phyloP scores from a whole-genome alignment of 2,797 vertebrate genomes.

The Hoplostethus atlanticus region DNA sequence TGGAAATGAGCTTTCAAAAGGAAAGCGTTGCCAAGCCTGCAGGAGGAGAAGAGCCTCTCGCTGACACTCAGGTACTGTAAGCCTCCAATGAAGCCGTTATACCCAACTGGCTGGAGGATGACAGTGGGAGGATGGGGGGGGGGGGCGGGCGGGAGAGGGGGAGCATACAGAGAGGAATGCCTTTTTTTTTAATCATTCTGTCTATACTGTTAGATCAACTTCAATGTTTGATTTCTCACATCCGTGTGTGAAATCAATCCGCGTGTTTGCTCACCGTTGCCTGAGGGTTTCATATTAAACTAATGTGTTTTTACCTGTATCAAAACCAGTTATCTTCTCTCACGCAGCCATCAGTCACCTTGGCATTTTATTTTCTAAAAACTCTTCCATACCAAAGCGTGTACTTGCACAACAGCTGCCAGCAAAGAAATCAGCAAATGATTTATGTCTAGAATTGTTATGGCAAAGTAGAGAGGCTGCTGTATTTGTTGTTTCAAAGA shows the following conservation, averaged over 20 bases:
- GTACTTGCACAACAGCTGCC: background rate
- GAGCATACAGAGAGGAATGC: too few species aligned
- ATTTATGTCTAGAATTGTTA: background rate
- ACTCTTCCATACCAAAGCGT: background rate
- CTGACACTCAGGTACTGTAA: slow-evolving; percentile 60
- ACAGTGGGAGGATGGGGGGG: background rate
- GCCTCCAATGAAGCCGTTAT: slow-evolving; percentile 40
- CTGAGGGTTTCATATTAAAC: too few species aligned
- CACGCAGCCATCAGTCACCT: background rate
- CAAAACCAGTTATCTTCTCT: background rate
- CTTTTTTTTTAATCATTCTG: background rate
- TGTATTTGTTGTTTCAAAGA: background rate
- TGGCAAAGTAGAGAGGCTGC: background rate
- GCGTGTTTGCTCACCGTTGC: too few species aligned
- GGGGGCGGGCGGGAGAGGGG: background rate
- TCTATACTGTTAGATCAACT: slow-evolving; percentile 6
- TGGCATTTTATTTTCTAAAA: too few species aligned
- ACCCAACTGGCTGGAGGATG: slow-evolving; percentile 31
- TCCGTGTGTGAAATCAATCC: too few species aligned
- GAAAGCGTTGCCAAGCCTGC: slow-evolving; percentile 55
- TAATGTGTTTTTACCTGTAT: too few species aligned
- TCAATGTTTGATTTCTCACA: background rate
- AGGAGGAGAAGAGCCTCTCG: slow-evolving; percentile 54
- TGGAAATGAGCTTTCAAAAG: slow-evolving; percentile 75
- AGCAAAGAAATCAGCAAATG: background rate